Evolutionary conservation across 37 sponge, comb jelly and placozoan genomes (phyloP).

Genomic region (Haliclona indistincta): DNA sequence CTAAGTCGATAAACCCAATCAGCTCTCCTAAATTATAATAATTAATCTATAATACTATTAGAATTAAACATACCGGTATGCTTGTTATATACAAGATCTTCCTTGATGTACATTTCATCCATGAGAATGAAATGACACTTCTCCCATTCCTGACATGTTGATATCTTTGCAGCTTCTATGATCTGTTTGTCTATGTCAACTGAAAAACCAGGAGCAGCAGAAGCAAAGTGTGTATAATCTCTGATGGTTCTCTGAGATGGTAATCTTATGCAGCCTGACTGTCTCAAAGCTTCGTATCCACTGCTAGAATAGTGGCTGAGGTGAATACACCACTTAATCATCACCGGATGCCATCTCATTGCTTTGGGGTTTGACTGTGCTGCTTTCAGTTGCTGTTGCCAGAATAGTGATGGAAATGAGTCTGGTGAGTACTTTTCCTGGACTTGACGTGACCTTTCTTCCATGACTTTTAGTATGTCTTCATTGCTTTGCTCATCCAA

Average conservation of each 20-base stretch:
- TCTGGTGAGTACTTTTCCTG: too few species aligned
- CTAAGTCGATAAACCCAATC: slow-evolving; percentile 6
- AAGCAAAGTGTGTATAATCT: slow-evolving; percentile 39
- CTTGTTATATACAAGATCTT: slow-evolving; percentile 30
- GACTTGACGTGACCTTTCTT: too few species aligned
- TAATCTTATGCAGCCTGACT: slow-evolving; percentile 28
- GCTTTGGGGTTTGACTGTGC: slow-evolving; percentile 15
- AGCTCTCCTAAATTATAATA: too few species aligned
- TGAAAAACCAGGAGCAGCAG: slow-evolving; percentile 31
- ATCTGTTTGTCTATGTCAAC: slow-evolving; percentile 29
- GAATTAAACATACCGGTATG: too few species aligned
- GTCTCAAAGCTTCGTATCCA: slow-evolving; percentile 33
- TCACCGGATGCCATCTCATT: slow-evolving; percentile 51
- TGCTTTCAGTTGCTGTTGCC: slow-evolving; percentile 45
- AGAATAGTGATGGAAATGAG: slow-evolving; percentile 36
- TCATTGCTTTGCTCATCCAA: too few species aligned
- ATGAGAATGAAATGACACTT: slow-evolving; percentile 21
- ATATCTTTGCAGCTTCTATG: slow-evolving; percentile 8
- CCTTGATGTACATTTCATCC: slow-evolving; percentile 22
- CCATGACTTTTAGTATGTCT: too few species aligned
- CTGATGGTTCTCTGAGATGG: slow-evolving; percentile 49
- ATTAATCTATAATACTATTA: too few species aligned
- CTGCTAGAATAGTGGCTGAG: slow-evolving; percentile 25
- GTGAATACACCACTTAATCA: slow-evolving; percentile 43
- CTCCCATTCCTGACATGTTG: slow-evolving; percentile 9